Base-by-base conservation (phyloP, 2,797 vertebrate genomes). In the Danio aesculapii region DNA sequence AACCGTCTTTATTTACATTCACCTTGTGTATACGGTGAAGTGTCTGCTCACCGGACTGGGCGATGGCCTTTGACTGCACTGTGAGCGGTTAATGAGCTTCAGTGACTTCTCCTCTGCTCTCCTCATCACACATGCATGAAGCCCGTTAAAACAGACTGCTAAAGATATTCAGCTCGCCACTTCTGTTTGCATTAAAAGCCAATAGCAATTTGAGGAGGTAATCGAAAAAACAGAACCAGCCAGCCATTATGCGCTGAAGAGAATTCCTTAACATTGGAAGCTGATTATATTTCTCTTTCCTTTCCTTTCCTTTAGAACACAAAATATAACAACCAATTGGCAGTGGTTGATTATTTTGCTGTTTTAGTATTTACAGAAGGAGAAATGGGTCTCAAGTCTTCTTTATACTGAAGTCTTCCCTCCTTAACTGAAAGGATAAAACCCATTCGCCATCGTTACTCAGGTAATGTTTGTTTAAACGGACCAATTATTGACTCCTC, bases 401-500 rank as follows among this genome's bases (percentile, higher is more conserved):
- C 47, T 52, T 16, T 12, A 41, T 16, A 19, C 14, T 63, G 19
- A 41, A 61, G 8, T 13, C 49, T 39, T 78, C 13, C 43, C n/a
- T 44, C 74, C 12, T 8, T 59, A 57, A 77, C 70, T 10, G 10
- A 83, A 88, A 88, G 82, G 59, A 71, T 59, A 5, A 61, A 52
- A 84, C 72, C 13, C 13, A 9, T 77, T 61, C 41, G 67, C 46
- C 76, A 50, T 70, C 63, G n/a, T 55, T 55, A 59, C 61, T 66
- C 59, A 77, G 50, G 53, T 77, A 86, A 58, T 89, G 77, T 88
- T 88, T 88, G 86, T 83, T 73, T 81, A 82, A 79, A 77, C 72
- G 81, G 81, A 49, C 66, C 74, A 69, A 84, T 84, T 81, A 90
- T 89, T 88, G 81, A 84, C 82, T 83, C 61, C 85, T 86, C 84